Evolutionary conservation across 2,113 vertebrate genomes (phyloP).

Genomic region (Murina feae): DNA sequence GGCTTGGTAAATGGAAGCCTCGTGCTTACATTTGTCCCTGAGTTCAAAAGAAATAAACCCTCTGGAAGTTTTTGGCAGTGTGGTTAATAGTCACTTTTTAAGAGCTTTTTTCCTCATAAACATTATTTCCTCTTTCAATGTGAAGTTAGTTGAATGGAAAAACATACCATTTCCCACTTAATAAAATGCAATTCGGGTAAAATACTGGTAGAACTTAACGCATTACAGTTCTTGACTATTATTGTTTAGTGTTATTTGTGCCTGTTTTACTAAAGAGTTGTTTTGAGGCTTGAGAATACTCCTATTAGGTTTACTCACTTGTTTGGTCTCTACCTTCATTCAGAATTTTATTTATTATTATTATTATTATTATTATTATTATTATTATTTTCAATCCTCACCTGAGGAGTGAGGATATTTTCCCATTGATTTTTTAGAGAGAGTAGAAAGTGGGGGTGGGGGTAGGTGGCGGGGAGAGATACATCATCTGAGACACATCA

Average conservation of each 20-base stretch:
- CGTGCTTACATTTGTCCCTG: background rate
- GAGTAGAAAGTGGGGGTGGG: no score
- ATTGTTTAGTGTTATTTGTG: background rate
- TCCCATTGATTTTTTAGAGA: no score
- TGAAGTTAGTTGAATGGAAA: background rate
- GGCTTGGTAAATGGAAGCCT: background rate
- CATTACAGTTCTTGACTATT: background rate
- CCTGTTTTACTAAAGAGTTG: background rate
- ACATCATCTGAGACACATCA: no score
- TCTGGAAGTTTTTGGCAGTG: background rate
- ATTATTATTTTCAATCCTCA: no score
- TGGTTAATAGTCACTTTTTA: background rate
- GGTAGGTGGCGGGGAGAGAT: accelerated
- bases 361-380: no score
- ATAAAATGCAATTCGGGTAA: background rate
- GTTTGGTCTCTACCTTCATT: background rate
- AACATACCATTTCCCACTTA: background rate
- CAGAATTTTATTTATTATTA: background rate
- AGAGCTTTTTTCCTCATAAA: background rate
- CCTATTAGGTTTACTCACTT: background rate
- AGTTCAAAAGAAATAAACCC: background rate
- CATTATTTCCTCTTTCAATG: background rate
- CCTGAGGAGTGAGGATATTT: no score
- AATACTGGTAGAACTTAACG: background rate
- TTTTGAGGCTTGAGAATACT: background rate